Evolutionary conservation across 2,888 invertebrate genomes (phyloP).

Genomic region (Sinohyriopsis cumingii): DNA sequence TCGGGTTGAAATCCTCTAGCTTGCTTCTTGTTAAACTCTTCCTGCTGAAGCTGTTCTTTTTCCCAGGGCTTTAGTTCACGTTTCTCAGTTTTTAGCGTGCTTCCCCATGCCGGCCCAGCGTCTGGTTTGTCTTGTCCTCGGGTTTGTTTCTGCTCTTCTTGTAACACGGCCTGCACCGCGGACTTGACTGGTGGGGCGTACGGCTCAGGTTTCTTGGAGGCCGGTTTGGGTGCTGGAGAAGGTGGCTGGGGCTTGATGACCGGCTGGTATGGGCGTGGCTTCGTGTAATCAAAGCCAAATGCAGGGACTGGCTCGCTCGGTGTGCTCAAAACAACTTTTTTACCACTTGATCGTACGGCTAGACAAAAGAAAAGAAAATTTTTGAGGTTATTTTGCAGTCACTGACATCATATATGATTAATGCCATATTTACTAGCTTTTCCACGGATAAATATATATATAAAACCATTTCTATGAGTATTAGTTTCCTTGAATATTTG

Average conservation of each 20-base stretch:
- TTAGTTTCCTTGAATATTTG: too few species aligned
- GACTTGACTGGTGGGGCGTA: slow-evolving; percentile 36
- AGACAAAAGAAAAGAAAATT: too few species aligned
- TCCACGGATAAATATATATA: too few species aligned
- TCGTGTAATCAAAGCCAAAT: slow-evolving; percentile 44
- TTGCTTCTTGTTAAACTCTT: slow-evolving; percentile 6
- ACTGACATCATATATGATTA: too few species aligned
- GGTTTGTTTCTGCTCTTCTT: not conserved
- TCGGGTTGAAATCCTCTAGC: not conserved
- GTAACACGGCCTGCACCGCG: slow-evolving; percentile 2
- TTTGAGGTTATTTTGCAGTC: too few species aligned
- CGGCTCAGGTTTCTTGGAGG: slow-evolving; percentile 13
- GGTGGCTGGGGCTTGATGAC: slow-evolving; percentile 19
- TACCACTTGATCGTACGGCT: too few species aligned
- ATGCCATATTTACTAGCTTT: too few species aligned
- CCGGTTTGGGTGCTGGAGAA: slow-evolving; percentile 17
- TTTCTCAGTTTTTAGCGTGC: slow-evolving; percentile 42
- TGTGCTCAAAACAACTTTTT: too few species aligned
- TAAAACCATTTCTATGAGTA: too few species aligned
- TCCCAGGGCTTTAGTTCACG: slow-evolving; percentile 46
- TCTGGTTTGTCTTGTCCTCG: slow-evolving; percentile 19
- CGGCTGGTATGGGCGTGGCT: slow-evolving; percentile 24
- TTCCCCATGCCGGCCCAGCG: slow-evolving; percentile 48
- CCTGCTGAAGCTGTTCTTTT: slow-evolving; percentile 35
- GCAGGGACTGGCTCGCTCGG: slow-evolving; percentile 12